Evolutionary conservation across 2,888 invertebrate species (phyloP).

Genomic region (Acrobeloides nanus): DNA sequence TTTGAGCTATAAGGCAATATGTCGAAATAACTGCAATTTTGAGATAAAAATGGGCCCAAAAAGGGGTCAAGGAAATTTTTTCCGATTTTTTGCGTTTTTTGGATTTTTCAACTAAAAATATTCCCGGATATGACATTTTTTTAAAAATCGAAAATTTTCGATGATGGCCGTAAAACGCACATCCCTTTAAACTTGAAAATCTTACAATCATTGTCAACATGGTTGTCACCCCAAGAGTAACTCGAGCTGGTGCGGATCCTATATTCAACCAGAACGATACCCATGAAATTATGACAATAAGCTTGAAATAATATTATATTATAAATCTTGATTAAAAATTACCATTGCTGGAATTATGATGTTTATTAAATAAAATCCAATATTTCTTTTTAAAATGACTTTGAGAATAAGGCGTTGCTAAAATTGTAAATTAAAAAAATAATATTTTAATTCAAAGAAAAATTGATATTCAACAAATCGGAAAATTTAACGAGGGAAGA

Average conservation of each 20-base stretch:
- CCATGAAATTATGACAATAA: slow-evolving; percentile 54
- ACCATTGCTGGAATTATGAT: slow-evolving; percentile 74
- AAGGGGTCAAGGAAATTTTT: no score
- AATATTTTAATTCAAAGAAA: no score
- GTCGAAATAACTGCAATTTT: no score
- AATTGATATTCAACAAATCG: no score
- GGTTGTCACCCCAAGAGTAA: slow-evolving; percentile 59
- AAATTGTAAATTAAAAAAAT: slow-evolving; percentile 46
- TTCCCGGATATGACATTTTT: background rate
- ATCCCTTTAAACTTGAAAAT: slow-evolving; percentile 7
- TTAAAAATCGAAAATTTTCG: no score
- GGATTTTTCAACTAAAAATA: no score
- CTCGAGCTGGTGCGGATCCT: slow-evolving; percentile 50
- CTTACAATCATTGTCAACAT: slow-evolving; percentile 22
- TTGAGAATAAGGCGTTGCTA: slow-evolving; percentile 54
- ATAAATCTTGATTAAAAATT: slow-evolving; percentile 1
- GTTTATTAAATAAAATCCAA: slow-evolving; percentile 97
- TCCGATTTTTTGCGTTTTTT: no score
- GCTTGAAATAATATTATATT: slow-evolving; percentile 20
- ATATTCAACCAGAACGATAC: slow-evolving; percentile 53
- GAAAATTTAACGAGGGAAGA: no score
- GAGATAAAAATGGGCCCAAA: no score
- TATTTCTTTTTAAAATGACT: slow-evolving; percentile 73
- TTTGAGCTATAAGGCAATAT: background rate
- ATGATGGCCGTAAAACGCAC: slow-evolving; percentile 7